Evolutionary conservation across 2,113 vertebrate species (phyloP).

Genomic region (Rhegmatorhina hoffmannsi): DNA sequence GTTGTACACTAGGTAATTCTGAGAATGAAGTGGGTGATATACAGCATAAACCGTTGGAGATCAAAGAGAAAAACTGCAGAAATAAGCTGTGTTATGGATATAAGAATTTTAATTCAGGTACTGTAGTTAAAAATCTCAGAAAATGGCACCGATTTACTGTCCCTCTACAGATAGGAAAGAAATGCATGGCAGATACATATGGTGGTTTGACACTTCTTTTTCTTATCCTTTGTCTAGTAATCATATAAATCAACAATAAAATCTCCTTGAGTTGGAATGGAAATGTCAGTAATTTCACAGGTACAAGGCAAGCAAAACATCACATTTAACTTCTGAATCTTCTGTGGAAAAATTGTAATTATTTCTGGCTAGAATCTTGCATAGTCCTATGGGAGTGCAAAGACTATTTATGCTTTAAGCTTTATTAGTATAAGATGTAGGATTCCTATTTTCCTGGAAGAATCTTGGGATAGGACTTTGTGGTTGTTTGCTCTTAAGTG

Average conservation of each 20-base stretch:
- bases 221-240: background rate
- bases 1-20: background rate
- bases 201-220: background rate
- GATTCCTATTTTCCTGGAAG: constrained; percentile 6
- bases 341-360: background rate
- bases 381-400: background rate
- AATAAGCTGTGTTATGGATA: background rate
- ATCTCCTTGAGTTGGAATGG: background rate
- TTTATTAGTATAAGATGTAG: background rate
- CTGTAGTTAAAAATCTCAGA: background rate
- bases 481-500: background rate
- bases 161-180: background rate
- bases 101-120: background rate
- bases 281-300: background rate
- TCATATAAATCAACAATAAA: background rate
- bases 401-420: background rate
- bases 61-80: background rate
- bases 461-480: background rate
- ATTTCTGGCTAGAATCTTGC: background rate
- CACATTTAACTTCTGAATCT: background rate
- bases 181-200: background rate
- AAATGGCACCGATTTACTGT: background rate
- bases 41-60: background rate
- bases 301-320: background rate
- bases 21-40: background rate